These are phyloP conservation scores for Gambusia affinis DNA, from an alignment of 2,113 vertebrate species.

Conservation along the genomic window DNA sequence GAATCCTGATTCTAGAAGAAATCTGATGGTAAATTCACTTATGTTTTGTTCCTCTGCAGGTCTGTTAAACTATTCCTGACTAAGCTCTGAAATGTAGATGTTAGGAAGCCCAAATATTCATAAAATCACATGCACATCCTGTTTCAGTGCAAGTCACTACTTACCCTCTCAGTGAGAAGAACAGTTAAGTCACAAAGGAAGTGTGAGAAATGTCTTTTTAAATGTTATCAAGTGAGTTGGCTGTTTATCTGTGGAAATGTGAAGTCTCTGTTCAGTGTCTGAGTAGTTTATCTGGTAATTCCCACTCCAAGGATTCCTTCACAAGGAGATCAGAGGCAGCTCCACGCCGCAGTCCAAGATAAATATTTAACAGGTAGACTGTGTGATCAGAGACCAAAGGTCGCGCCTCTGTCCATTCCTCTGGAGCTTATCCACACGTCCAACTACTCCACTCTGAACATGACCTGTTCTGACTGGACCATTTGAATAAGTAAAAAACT, in stretches of 20 bases:
- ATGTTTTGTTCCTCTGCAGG: not conserved
- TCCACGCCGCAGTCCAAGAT: constrained; percentile 61
- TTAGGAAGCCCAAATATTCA: not conserved
- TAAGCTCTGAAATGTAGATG: not conserved
- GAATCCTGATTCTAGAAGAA: not conserved
- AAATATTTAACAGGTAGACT: constrained; percentile 76
- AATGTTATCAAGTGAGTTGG: not conserved
- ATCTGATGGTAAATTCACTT: constrained; percentile 1
- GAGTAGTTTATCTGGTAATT: constrained; percentile 25
- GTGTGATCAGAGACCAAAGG: constrained; percentile 69
- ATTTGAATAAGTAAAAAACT: not conserved
- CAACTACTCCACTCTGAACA: not conserved
- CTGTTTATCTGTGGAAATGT: constrained; percentile 11
- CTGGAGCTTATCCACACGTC: constrained; percentile 18
- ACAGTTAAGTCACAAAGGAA: constrained; percentile 4
- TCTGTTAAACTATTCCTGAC: not conserved
- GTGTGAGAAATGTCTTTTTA: constrained; percentile 1
- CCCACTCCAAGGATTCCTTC: constrained; percentile 37
- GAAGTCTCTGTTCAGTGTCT: constrained; percentile 6
- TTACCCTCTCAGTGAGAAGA: constrained; percentile 18
- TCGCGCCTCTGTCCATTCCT: constrained; percentile 35
- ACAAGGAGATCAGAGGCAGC: constrained; percentile 16
- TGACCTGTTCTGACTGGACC: not conserved
- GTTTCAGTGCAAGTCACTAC: constrained; percentile 10
- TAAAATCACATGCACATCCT: constrained; percentile 24